Base-by-base conservation (phyloP, 2,888 invertebrate genomes). In the Euzophera pinguis region DNA sequence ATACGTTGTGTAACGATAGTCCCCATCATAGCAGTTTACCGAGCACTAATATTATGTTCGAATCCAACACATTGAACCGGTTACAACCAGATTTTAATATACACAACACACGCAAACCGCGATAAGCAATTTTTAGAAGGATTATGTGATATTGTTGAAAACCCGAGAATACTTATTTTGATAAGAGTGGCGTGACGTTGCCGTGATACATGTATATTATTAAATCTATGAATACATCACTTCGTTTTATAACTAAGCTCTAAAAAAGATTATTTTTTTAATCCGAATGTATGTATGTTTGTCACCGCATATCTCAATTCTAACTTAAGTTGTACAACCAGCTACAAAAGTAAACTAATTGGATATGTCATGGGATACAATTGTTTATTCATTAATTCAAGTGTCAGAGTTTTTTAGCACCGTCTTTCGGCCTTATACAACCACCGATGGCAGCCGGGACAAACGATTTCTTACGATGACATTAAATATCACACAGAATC, bases 81-180 rank as follows among this genome's bases (percentile, higher is more conserved):
- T 38, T 49, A 27, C 14, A 49, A 49, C 37, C 27, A 38, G 48
- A 22, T 38, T 13, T 13, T 10, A 37, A 35, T 1, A 34, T 34
- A 49, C 22, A 10, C 8, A 14, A 49, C 22, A 10, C 8, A 14
- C 9, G 14, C n/a, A 8, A 14, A 3, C 13, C 6, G 27, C 6
- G 48, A 49, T 49, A 49, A 38, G 13, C 12, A 38, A 49, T 38
- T 49, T 49, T 49, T 38, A 22, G 38, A 22, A 49, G 48, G 48
- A 49, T 49, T 49, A 38, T 13, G 12, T 10, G 9, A 27, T 29
- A 38, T 38, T 37, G 47, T 48, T 37, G 38, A 10, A 29, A 34
- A 22, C 22, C 37, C 13, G 38, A 8, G 22, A 43, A 29, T 43
- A 12, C 13, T 29, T 43, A 27, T 29, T 29, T 13, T 49, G 48